phyloP scores from a whole-genome alignment of 2,113 vertebrate species.

The Paramormyrops kingsleyae region DNA sequence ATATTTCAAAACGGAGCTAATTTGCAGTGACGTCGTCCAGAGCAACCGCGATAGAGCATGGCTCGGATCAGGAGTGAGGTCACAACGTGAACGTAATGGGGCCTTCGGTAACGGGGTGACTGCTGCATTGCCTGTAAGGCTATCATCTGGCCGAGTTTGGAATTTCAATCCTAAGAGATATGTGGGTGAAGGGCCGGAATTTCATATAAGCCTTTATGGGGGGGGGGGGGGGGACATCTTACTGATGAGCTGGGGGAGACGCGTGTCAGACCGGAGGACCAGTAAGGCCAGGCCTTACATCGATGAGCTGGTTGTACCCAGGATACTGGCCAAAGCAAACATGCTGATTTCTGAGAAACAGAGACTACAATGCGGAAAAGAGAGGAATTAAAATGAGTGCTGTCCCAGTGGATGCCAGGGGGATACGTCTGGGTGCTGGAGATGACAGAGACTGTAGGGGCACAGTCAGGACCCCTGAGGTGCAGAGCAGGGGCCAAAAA shows the following conservation, averaged over 20 bases:
- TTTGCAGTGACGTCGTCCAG: conserved; percentile 29
- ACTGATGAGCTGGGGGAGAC: background rate
- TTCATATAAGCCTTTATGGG: background rate
- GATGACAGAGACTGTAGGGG: background rate
- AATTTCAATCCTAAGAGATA: background rate
- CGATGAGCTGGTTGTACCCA: background rate
- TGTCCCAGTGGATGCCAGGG: no score
- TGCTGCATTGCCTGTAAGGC: background rate
- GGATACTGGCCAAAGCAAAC: background rate
- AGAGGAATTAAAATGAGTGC: background rate
- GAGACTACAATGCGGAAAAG: background rate
- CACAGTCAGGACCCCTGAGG: background rate
- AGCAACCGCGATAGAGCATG: conserved; percentile 44
- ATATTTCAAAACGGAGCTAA: conserved; percentile 31
- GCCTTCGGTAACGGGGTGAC: background rate
- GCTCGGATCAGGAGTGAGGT: conserved; percentile 33
- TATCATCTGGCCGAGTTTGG: background rate
- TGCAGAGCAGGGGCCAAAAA: background rate
- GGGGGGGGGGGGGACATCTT: background rate
- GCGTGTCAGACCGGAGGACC: background rate
- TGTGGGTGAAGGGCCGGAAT: background rate
- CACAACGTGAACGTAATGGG: background rate
- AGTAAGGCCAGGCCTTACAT: background rate
- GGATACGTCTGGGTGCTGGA: background rate
- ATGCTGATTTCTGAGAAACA: background rate